Evolutionary conservation across 2,888 invertebrate species (phyloP), one percentile per base, ranked within the genome.

Genomic region (Andrena haemorrhoa): DNA sequence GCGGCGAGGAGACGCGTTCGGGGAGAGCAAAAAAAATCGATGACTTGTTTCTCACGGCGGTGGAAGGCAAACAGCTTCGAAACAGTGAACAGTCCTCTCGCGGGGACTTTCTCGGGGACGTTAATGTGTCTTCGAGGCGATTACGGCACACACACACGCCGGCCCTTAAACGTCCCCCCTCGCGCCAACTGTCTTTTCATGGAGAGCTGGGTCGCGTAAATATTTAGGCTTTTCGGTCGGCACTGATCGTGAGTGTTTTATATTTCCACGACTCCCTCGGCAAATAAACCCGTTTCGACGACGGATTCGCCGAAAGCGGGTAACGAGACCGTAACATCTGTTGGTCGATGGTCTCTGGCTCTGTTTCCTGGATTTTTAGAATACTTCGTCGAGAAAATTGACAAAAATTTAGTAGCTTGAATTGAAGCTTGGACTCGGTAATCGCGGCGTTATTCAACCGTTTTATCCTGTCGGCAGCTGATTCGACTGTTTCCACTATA

Each of bases 241-340:
- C 68, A 68, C 33, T 47, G 69, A 61, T 69, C 76, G 76, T 80
- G 69, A 61, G 72, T 79, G 76, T 83, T 84, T 83, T 83, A 83
- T 83, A 83, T 49, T 70, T 73, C 66, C 68, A 84, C 78, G 83
- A 83, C 79, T 76, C 63, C 51, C 51, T 70, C 49, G 75, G 26
- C 71, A 86, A 86, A 84, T 79, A 86, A 86, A 86, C 81, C 76
- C 72, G 79, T 76, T 72, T 84, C 63, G 72, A 64, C 77, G 81
- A 86, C 75, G 78, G 61, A 76, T 64, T 82, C 47, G 83, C 23
- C 56, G 79, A 75, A 63, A 64, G 56, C 20, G 64, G 26, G 58
- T 56, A 33, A 64, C 23, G 49, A 47, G 31, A 60, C 66, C 26
- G 33, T 60, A 68, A 75, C 78, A 78, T 79, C 78, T 68, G 75